phyloP scores from a whole-genome alignment of 2,888 invertebrate genomes.

The Drosophila paracracens region DNA sequence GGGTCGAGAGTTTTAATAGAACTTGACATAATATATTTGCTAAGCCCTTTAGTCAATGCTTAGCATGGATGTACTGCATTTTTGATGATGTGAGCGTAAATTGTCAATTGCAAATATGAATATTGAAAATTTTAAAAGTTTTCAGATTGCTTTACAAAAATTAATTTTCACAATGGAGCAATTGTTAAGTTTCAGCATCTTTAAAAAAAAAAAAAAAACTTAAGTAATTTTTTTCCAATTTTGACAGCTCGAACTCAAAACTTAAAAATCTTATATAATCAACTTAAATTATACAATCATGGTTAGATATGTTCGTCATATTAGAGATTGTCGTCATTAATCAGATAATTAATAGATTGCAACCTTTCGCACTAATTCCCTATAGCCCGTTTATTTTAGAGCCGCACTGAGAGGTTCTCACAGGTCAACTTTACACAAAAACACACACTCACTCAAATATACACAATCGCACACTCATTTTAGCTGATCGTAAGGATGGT shows the following conservation, averaged over 20 bases:
- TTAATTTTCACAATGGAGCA: not conserved
- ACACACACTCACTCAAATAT: conserved; percentile 5
- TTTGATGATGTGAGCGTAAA: not conserved
- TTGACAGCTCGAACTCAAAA: not conserved
- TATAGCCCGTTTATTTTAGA: conserved; percentile 11
- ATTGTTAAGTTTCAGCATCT: not conserved
- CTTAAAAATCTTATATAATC: not conserved
- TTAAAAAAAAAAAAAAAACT: too few species aligned
- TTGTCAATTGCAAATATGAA: not conserved
- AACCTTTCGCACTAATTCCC: conserved; percentile 1
- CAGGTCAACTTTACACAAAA: conserved; percentile 1
- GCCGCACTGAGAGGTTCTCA: conserved; percentile 21
- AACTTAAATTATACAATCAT: not conserved
- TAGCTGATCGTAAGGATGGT: conserved; percentile 76
- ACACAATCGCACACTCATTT: conserved; percentile 38
- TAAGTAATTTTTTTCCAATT: too few species aligned
- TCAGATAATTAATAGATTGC: conserved; percentile 1
- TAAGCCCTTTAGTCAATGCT: not conserved
- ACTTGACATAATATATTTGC: conserved; percentile 10
- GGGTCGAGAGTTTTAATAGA: conserved; percentile 8
- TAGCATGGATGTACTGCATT: too few species aligned
- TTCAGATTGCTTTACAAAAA: not conserved
- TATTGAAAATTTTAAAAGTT: not conserved
- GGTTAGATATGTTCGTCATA: not conserved
- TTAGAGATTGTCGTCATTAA: not conserved